Base-by-base conservation (phyloP, 2,113 vertebrate genomes). In the Scortum barcoo region DNA sequence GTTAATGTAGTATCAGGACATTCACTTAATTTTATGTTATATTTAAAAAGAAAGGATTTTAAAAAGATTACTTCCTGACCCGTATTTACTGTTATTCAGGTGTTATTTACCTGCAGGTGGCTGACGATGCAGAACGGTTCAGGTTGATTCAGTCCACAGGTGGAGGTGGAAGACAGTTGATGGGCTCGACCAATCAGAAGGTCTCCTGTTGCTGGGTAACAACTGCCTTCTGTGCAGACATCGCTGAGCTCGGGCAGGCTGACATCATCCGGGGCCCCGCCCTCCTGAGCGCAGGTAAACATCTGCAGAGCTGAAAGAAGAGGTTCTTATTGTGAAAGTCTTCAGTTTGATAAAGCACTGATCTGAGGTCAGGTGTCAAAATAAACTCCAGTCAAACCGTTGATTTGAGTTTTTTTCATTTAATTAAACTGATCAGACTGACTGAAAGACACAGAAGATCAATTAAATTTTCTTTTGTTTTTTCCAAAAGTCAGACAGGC, bases 121-220 rank as follows among this genome's bases (percentile, higher is more conserved):
- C 98, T 99, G 90, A 99, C 97, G 20, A 99, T 99, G 88, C 98
- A 99, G 91, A 97, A 99, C 0, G 97, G 96, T 72, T 98, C 96
- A 0, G 96, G 96, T 26, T 90, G 94, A 10, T 86, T 92, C 40
- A 96, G 77, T 58, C 98, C 98, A 56, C 98, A 99, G 46, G 98
- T 99, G 65, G 98, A 99, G 70, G 96, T 97, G 86, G 96, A 95
- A 0, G 91, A 95, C 3, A 99, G 94, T 58, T 96, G 97, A 71
- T 96, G 92, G 2, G 96, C 94, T 80, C 98, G 93, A 33, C 98
- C 98, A 80, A 98, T 98, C 68, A 99, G 95, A 63, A 99, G 96
- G 93, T 99, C 98, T 36, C 98, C 98, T 0, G 98, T 99, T 85
- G 97, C 97, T 0, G 98, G 98, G 92, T 99, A 99, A 93, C 98